Evolutionary conservation across 2,113 vertebrate genomes (phyloP).

Genomic region (Melospiza georgiana): DNA sequence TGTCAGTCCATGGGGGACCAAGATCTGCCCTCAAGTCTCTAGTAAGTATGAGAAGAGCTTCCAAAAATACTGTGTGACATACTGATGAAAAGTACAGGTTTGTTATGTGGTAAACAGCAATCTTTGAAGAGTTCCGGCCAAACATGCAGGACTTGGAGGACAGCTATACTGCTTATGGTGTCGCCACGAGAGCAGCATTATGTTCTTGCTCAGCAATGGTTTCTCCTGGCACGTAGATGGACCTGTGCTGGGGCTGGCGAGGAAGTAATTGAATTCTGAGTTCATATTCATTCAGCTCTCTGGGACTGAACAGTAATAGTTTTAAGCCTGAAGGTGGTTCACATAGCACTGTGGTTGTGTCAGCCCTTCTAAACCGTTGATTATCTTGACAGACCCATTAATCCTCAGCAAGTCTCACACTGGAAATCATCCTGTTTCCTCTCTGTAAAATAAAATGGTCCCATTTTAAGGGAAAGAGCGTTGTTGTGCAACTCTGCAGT

Average conservation of each 20-base stretch:
- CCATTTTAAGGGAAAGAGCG: neutral
- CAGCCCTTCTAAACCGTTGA: neutral
- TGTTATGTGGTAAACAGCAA: neutral
- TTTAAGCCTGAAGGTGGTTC: neutral
- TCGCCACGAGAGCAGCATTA: fast-evolving
- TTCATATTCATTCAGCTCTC: neutral
- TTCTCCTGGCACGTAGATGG: neutral
- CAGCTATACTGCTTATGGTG: neutral
- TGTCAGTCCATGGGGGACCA: neutral
- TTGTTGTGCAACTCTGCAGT: neutral
- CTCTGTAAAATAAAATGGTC: neutral
- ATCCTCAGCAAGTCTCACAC: neutral
- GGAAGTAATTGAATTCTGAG: slow-evolving; percentile 1
- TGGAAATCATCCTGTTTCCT: neutral
- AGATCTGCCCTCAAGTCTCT: neutral
- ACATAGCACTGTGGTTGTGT: neutral
- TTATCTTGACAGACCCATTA: slow-evolving; percentile 32
- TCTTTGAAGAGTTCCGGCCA: neutral
- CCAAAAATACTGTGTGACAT: neutral
- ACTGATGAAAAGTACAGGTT: neutral
- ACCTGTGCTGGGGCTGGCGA: neutral
- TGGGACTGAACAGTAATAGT: neutral
- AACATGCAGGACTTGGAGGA: neutral
- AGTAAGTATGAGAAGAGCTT: neutral
- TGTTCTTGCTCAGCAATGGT: neutral